Conservation (phyloP, 2,888 invertebrate species). For the Heliconius hortense region DNA sequence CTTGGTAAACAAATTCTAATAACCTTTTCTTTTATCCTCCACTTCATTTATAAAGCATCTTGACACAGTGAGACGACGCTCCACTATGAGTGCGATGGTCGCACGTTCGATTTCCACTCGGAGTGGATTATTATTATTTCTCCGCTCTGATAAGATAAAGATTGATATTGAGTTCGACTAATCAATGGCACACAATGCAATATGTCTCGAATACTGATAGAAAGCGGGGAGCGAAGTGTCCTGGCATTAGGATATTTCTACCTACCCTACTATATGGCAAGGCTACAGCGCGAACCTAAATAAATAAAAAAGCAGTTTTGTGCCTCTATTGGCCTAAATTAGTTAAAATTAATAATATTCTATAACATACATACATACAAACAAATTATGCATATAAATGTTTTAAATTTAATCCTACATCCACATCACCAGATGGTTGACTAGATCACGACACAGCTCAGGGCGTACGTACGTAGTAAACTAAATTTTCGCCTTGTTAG, state of each 20-base stretch:
- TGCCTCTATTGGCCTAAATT: no score
- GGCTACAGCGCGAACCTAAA: no score
- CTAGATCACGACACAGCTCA: not conserved
- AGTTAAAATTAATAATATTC: no score
- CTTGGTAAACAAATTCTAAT: not conserved
- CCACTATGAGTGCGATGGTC: not conserved
- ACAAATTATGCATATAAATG: no score
- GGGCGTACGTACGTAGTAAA: not conserved
- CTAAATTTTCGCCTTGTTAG: constrained; percentile 21
- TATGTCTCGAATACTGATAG: not conserved
- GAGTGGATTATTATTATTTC: not conserved
- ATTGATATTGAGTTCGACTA: no score
- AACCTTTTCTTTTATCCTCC: not conserved
- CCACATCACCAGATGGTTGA: no score
- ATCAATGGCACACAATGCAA: not conserved
- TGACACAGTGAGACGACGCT: not conserved
- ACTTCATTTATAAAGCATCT: not conserved
- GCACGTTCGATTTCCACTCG: not conserved
- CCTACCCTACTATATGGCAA: no score
- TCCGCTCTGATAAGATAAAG: not conserved
- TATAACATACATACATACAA: not conserved
- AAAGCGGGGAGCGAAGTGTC: no score
- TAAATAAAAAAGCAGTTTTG: no score
- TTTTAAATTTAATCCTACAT: no score
- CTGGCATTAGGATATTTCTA: no score